Percentiles rank a stretch among this genome's conserved stretches.
Evolutionary conservation across 2,113 vertebrate genomes (phyloP).

Genomic region (Xenopus borealis): DNA sequence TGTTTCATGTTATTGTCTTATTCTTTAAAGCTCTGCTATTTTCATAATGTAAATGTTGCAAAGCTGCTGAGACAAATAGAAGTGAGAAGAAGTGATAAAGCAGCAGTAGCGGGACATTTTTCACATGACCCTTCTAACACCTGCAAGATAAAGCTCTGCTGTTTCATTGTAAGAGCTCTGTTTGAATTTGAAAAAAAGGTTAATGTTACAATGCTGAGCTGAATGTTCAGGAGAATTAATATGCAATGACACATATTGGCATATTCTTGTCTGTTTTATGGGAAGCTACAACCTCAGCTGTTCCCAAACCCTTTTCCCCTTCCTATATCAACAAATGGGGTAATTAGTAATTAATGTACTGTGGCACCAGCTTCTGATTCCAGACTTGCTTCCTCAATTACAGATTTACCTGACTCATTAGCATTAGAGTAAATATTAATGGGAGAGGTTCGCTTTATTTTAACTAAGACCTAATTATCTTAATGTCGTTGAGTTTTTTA

Average conservation of each 20-base stretch:
- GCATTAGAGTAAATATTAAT: no score
- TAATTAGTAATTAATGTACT: conserved; percentile 4
- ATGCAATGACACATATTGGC: neutral
- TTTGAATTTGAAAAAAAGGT: neutral
- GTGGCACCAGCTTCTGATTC: neutral
- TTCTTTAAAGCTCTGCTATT: no score
- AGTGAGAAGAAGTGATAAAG: neutral
- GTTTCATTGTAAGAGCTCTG: neutral
- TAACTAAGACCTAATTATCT: no score
- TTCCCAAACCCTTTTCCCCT: conserved; percentile 1
- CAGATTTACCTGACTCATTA: no score
- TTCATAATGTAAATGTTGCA: no score
- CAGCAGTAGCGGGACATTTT: neutral
- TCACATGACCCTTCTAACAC: conserved; percentile 14
- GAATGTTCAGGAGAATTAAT: neutral
- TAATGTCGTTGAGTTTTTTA: no score
- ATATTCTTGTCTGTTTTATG: conserved; percentile 11
- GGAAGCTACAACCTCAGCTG: neutral
- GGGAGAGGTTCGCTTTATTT: no score
- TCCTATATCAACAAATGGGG: conserved; percentile 10
- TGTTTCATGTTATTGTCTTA: no score
- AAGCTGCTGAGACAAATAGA: neutral
- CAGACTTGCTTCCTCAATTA: no score
- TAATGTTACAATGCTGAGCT: neutral
- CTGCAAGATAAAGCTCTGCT: conserved; percentile 9